phyloP scores from a whole-genome alignment of 2,888 invertebrate genomes.

The Chrysomela aeneicollis region DNA sequence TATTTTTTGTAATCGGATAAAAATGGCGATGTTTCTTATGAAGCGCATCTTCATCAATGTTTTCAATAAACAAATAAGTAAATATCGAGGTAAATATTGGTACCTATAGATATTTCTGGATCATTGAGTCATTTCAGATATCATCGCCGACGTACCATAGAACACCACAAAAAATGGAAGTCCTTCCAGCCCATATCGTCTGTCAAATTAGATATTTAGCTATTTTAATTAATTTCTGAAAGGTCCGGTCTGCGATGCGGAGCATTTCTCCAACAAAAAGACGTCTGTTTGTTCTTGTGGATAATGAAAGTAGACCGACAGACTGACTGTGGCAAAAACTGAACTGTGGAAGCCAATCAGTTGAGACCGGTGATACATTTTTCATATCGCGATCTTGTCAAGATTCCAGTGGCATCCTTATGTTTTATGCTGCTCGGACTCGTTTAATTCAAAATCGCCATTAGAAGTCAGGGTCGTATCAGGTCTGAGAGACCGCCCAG shows the following conservation, averaged over 20 bases:
- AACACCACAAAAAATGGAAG: conserved; percentile 14
- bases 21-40: no score
- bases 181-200: conserved; percentile 29
- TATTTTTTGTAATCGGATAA: no score
- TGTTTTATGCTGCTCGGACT: conserved; percentile 52
- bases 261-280: conserved; percentile 46
- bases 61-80: no score
- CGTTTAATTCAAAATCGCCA: conserved; percentile 53
- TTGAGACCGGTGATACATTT: conserved; percentile 57
- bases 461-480: conserved; percentile 47
- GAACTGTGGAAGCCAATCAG: conserved; percentile 51
- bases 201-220: conserved; percentile 39
- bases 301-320: conserved; percentile 51
- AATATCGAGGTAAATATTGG: no score
- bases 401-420: conserved; percentile 54
- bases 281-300: conserved; percentile 46
- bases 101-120: not conserved
- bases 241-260: conserved; percentile 41
- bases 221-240: conserved; percentile 50
- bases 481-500: conserved; percentile 13
- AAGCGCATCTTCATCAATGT: no score
- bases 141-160: conserved; percentile 21
- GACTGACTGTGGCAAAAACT: conserved; percentile 38
- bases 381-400: conserved; percentile 58
- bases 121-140: conserved; percentile 16